A percentile compares a stretch with the other conserved stretches of the same genome.
These are phyloP conservation scores for Tachysurus vachellii DNA, from an alignment of 2,113 vertebrate species.

Conservation along the genomic window DNA sequence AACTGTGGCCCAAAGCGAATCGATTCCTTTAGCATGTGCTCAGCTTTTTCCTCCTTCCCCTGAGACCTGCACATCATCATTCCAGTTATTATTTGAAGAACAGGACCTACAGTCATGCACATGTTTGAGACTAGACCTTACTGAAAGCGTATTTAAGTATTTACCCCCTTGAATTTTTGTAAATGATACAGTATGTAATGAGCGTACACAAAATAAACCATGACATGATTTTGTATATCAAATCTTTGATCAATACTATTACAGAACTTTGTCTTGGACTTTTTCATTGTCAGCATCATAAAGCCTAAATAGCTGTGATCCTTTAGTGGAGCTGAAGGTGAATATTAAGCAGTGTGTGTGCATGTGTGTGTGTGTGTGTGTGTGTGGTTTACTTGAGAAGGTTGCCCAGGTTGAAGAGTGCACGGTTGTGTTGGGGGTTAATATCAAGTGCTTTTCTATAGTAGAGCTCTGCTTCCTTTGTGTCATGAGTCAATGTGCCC, in stretches of 20 bases:
- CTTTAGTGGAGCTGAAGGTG: too few relatives aligned
- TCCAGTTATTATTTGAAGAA: neutral
- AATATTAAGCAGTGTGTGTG: neutral
- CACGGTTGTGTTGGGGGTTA: conserved; percentile 91
- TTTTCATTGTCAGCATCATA: too few relatives aligned
- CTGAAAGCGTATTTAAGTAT: neutral
- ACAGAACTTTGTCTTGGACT: too few relatives aligned
- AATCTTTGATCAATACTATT: too few relatives aligned
- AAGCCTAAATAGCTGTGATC: too few relatives aligned
- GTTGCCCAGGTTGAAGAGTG: conserved; percentile 97
- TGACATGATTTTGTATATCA: neutral
- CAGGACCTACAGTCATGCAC: neutral
- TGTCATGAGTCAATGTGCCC: conserved; percentile 84
- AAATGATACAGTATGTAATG: neutral
- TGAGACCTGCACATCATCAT: conserved; percentile 74
- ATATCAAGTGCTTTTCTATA: conserved; percentile 87
- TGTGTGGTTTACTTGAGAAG: conserved; percentile 82
- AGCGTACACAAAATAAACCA: neutral
- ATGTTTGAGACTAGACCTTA: neutral
- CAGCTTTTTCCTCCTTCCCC: conserved; percentile 84
- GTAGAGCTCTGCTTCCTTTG: conserved; percentile 83
- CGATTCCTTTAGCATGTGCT: conserved; percentile 81
- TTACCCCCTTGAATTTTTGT: neutral
- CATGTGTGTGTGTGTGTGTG: neutral
- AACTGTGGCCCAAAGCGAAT: conserved; percentile 87